Evolutionary conservation across 2,797 vertebrate genomes (phyloP), one percentile per base, ranked within the genome.

Genomic region (Zalophus californianus): DNA sequence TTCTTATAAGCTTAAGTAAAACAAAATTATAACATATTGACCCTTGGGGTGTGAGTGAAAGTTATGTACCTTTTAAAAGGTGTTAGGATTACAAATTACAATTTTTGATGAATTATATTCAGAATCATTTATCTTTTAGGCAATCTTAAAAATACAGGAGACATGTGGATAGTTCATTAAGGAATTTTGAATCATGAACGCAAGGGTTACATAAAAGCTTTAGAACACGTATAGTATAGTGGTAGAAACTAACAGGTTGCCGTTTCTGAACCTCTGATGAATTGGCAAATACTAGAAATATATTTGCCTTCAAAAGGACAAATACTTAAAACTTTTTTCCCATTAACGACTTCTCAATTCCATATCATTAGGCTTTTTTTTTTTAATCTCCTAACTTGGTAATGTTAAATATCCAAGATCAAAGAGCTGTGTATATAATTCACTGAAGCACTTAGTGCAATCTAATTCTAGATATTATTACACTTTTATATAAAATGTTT

Each of bases 1-100:
- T 58, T 98, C 94, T 98, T 98, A 98, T 94, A 96, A 98, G 97
- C 98, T 98, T 98, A 98, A 97, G 97, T 85, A 98, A 98, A 98
- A 88, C 97, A 98, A 97, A 98, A 98, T 98, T 98, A 98, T 91
- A 97, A 98, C 83, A 92, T 70, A 86, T 56, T 86, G 78, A 87
- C 62, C 66, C 94, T 29, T 86, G 44, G 96, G 94, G 1, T 97
- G 90, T 96, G 62, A 96, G 79, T 86, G 23, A 94, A 89, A 75
- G 73, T 78, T 94, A 80, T 64, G 21, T 54, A 14, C n/a, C 78
- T 95, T 80, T 56, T 70, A 85, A 95, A 97, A 97, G 80, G 96
- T 73, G 96, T 86, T 95, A 96, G 87, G 97, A 92, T 89, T 60
- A 90, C 48, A 97, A 96, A 97, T 92, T 52, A 52, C 0, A 87